A percentile compares a stretch with the other conserved stretches of the same genome.
Evolutionary conservation across 2,113 vertebrate genomes (phyloP).

Genomic region (Ia io): DNA sequence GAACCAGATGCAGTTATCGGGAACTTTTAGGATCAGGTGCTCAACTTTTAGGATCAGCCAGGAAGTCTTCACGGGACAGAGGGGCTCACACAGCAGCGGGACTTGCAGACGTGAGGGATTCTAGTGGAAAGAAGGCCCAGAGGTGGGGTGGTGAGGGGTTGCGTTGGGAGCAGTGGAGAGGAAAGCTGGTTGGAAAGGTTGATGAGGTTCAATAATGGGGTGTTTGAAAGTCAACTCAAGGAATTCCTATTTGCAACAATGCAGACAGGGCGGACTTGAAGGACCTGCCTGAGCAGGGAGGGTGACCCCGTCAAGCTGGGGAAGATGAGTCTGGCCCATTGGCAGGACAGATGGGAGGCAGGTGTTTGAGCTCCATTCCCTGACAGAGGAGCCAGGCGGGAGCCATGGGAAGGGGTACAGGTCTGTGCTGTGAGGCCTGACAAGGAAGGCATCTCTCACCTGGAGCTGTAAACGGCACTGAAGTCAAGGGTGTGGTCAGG

Average conservation of each 20-base stretch:
- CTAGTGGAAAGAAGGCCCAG: not conserved
- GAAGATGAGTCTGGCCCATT: not conserved
- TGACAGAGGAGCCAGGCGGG: not conserved
- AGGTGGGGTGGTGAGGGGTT: not conserved
- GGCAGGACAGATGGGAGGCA: not conserved
- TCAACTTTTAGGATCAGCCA: not conserved
- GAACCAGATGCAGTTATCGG: not conserved
- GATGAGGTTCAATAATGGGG: not conserved
- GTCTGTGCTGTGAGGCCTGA: not conserved
- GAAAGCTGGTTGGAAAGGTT: not conserved
- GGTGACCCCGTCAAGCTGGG: not conserved
- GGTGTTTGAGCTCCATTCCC: not conserved
- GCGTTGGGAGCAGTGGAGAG: not conserved
- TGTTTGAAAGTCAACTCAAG: not conserved
- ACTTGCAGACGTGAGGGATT: not conserved
- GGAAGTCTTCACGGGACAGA: not conserved
- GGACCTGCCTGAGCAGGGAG: not conserved
- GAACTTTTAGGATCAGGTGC: not conserved
- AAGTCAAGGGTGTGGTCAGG: not conserved
- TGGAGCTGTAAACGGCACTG: not conserved
- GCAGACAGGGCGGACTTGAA: not conserved
- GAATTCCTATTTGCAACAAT: not conserved
- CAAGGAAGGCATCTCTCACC: not conserved
- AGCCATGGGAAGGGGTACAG: not conserved
- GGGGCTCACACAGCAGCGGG: not conserved